Conservation (phyloP, 2,113 vertebrate species). For the Gnathonemus longibarbis region DNA sequence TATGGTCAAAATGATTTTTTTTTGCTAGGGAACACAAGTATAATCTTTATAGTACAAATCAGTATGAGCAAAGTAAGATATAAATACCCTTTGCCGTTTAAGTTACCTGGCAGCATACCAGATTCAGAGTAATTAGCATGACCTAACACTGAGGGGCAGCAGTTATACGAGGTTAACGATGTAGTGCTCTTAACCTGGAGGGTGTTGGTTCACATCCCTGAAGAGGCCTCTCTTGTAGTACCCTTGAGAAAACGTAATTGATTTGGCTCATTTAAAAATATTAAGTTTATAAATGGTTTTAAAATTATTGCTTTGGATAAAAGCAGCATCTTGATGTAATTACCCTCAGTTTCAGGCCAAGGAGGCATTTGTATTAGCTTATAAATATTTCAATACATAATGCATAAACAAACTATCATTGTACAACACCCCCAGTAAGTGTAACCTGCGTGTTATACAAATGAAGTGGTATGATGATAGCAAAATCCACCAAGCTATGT, state of each 20-base stretch:
- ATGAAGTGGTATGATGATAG: background rate
- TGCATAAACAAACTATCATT: background rate
- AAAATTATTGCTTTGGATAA: background rate
- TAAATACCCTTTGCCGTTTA: background rate
- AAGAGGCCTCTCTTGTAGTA: background rate
- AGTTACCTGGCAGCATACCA: background rate
- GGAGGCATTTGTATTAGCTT: background rate
- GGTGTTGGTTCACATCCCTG: background rate
- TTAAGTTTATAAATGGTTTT: background rate
- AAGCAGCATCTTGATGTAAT: background rate
- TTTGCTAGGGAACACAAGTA: background rate
- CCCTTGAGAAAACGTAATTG: background rate
- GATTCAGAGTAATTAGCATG: background rate
- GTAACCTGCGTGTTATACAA: background rate
- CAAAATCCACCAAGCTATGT: background rate
- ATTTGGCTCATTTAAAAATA: background rate
- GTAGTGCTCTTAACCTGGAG: background rate
- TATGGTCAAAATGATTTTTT: background rate
- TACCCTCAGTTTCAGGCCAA: background rate
- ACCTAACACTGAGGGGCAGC: background rate
- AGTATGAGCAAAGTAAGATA: background rate
- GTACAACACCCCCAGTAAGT: background rate
- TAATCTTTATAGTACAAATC: background rate
- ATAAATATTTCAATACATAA: background rate
- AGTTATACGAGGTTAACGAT: background rate